Percentiles rank a stretch among this genome's conserved stretches.
These are phyloP conservation scores for Spizaetus ornatus DNA, from an alignment of 2,113 vertebrate species.

Conservation along the genomic window DNA sequence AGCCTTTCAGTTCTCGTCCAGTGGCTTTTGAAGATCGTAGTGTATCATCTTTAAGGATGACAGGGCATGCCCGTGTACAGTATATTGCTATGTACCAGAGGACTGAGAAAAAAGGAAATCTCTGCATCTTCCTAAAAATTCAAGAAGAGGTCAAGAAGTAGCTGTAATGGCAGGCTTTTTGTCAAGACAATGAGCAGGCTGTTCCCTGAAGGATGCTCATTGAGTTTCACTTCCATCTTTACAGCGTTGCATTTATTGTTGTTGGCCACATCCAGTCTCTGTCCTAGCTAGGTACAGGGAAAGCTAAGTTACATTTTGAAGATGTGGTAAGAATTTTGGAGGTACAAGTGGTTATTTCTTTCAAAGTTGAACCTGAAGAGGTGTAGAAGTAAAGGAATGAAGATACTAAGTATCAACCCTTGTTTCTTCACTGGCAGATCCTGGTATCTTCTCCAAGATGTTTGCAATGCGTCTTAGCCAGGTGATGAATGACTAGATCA, in stretches of 20 bases:
- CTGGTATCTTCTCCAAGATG: not conserved
- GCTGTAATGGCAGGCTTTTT: not conserved
- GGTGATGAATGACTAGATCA: not conserved
- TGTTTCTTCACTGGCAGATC: not conserved
- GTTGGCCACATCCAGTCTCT: not conserved
- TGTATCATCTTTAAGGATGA: not conserved
- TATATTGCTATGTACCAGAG: not conserved
- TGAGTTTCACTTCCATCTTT: not conserved
- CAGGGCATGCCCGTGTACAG: fast-evolving
- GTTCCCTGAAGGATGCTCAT: not conserved
- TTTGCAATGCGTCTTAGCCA: not conserved
- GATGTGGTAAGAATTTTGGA: not conserved
- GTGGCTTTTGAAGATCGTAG: not conserved
- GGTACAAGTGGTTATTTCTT: not conserved
- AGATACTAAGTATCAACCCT: not conserved
- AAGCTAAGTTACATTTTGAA: not conserved
- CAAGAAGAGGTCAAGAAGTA: not conserved
- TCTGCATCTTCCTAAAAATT: not conserved
- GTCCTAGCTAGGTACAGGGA: not conserved
- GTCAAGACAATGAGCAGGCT: not conserved
- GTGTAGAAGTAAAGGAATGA: not conserved
- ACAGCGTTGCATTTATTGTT: not conserved
- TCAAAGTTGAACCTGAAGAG: not conserved
- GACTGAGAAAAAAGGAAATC: not conserved
- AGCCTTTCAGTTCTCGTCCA: not conserved